Percentiles rank a stretch among this genome's conserved stretches.
These are phyloP conservation scores for Sceliomorpha sp. DNA, from an alignment of 2,888 invertebrate genomes.

Conservation along the genomic window DNA sequence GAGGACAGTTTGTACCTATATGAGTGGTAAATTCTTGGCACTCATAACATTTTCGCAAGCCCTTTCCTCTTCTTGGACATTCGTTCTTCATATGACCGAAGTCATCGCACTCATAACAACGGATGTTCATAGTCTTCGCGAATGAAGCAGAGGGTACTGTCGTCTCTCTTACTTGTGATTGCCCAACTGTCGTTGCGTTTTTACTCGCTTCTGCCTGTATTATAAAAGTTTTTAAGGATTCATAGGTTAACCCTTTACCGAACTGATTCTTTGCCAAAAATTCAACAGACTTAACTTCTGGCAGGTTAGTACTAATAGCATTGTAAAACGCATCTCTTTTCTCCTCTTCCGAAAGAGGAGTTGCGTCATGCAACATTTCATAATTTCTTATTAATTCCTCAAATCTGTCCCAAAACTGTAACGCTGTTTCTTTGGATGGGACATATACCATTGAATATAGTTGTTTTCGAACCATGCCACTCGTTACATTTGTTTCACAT, in stretches of 20 bases:
- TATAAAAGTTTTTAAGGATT: constrained; percentile 28
- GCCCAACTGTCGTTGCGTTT: background rate
- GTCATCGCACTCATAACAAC: constrained; percentile 43
- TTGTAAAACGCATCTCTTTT: constrained; percentile 35
- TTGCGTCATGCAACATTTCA: constrained; percentile 15
- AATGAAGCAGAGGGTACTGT: background rate
- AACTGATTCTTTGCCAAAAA: constrained; percentile 24
- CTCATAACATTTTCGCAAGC: too few relatives aligned
- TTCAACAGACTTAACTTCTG: constrained; percentile 24
- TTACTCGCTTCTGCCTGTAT: constrained; percentile 37
- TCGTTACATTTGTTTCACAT: background rate
- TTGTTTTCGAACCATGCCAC: background rate
- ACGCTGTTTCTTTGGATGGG: too few relatives aligned
- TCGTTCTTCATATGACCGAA: constrained; percentile 25
- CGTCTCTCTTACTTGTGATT: too few relatives aligned
- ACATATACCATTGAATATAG: too few relatives aligned
- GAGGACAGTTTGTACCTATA: constrained; percentile 24
- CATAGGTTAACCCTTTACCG: constrained; percentile 28
- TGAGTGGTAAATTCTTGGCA: constrained; percentile 5
- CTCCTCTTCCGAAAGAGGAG: constrained; percentile 29
- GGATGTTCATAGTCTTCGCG: background rate
- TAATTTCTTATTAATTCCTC: too few relatives aligned
- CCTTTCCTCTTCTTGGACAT: constrained; percentile 5
- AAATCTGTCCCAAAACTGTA: too few relatives aligned
- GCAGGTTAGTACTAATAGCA: constrained; percentile 15